Evolutionary conservation across 2,888 invertebrate species (phyloP).

Genomic region (Eilema caniola): DNA sequence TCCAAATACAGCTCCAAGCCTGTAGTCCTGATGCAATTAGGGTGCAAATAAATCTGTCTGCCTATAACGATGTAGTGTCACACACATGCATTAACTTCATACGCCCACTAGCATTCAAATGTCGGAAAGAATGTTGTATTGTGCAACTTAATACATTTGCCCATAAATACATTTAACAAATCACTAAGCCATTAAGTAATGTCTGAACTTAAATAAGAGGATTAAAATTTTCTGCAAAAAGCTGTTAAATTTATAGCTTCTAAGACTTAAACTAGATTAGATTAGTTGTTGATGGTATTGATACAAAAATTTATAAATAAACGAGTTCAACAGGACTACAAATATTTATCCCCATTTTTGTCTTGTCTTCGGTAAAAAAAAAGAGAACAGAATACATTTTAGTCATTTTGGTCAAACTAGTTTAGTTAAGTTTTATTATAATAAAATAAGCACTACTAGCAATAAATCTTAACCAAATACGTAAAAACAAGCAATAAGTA

Average conservation of each 20-base stretch:
- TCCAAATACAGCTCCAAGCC: constrained; percentile 29
- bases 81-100: constrained; percentile 21
- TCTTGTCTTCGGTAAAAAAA: background rate
- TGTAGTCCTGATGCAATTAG: constrained; percentile 25
- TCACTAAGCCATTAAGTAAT: background rate
- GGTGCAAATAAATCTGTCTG: constrained; percentile 28
- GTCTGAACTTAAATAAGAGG: background rate
- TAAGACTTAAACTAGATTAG: background rate
- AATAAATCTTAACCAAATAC: background rate
- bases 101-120: constrained; percentile 47
- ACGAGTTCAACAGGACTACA: background rate
- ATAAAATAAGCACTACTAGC: background rate
- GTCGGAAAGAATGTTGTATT: constrained; percentile 31
- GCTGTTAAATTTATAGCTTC: background rate
- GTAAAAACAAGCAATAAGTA: background rate
- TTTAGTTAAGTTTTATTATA: background rate
- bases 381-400: background rate
- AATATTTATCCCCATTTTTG: background rate
- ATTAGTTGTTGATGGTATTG: background rate
- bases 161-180: constrained; percentile 10
- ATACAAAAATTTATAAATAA: background rate
- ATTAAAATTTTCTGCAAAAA: background rate
- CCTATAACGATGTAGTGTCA: constrained; percentile 16
- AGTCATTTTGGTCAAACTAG: background rate
- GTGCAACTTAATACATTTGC: constrained; percentile 28